phyloP scores from a whole-genome alignment of 2,797 vertebrate genomes.

The Sylvia borin region DNA sequence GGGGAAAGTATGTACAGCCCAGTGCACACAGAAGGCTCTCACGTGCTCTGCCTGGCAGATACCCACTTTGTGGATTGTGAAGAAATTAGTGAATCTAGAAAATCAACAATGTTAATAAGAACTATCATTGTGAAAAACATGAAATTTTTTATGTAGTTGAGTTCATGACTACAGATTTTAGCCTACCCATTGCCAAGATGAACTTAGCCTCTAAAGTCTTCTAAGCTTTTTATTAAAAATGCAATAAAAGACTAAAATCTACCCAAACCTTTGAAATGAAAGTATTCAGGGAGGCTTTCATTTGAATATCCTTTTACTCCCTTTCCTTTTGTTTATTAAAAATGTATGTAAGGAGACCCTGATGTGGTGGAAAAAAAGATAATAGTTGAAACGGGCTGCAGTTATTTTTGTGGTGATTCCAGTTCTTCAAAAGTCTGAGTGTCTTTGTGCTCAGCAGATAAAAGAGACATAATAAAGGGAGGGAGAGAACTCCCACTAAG shows the following conservation, averaged over 20 bases:
- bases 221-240: conserved; percentile 46
- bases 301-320: conserved; percentile 28
- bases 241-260: conserved; percentile 10
- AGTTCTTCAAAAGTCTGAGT: background rate
- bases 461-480: background rate
- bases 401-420: background rate
- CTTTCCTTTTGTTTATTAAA: conserved; percentile 1
- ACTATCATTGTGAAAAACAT: background rate
- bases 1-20: background rate
- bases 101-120: background rate
- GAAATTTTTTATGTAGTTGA: background rate
- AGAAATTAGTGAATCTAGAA: background rate
- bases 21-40: background rate
- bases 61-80: background rate
- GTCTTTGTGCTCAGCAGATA: background rate
- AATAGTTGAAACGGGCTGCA: background rate
- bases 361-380: background rate
- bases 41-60: background rate
- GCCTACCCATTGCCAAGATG: background rate
- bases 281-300: conserved; percentile 12
- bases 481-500: background rate
- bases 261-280: conserved; percentile 8
- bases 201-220: conserved; percentile 11
- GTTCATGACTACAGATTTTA: background rate
- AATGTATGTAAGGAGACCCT: background rate